Evolutionary conservation across 2,888 invertebrate species (phyloP).

Genomic region (Acrocyrtus sp.): DNA sequence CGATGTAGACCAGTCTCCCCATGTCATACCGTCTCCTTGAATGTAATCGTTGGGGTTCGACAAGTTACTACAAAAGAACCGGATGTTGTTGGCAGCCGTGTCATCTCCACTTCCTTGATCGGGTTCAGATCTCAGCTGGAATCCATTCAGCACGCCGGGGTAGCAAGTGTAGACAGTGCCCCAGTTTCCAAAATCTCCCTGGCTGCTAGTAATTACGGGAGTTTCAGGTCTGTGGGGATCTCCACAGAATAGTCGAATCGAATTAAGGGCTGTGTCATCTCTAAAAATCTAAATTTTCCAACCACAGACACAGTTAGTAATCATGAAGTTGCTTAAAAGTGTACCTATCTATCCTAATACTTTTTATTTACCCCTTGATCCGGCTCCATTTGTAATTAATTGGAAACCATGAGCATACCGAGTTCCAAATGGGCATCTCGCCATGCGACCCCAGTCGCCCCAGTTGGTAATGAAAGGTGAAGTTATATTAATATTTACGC

Average conservation of each 20-base stretch:
- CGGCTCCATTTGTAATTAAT: too few species aligned
- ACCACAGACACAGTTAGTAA: too few species aligned
- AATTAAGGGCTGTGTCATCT: conserved; percentile 8
- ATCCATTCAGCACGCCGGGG: conserved; percentile 27
- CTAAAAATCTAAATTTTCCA: neutral
- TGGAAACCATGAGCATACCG: conserved; percentile 3
- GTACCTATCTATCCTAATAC: too few species aligned
- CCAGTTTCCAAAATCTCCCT: conserved; percentile 22
- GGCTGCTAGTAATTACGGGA: conserved; percentile 2
- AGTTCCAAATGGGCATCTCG: neutral
- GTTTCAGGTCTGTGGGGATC: conserved; percentile 24
- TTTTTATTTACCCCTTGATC: too few species aligned
- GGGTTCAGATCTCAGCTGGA: conserved; percentile 25
- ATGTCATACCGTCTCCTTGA: conserved; percentile 46
- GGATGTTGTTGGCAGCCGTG: conserved; percentile 32
- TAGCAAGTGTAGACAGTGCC: conserved; percentile 21
- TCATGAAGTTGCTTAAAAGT: too few species aligned
- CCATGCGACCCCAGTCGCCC: conserved; percentile 2
- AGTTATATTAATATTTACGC: conserved; percentile 13
- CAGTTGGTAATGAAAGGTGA: conserved; percentile 28
- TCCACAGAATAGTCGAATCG: conserved; percentile 27
- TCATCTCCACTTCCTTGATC: conserved; percentile 18
- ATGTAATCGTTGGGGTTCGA: conserved; percentile 10
- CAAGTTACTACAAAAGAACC: conserved; percentile 16
- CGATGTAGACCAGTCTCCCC: conserved; percentile 31